Conservation (phyloP, 2,113 vertebrate genomes). For the Tragelaphus scriptus region DNA sequence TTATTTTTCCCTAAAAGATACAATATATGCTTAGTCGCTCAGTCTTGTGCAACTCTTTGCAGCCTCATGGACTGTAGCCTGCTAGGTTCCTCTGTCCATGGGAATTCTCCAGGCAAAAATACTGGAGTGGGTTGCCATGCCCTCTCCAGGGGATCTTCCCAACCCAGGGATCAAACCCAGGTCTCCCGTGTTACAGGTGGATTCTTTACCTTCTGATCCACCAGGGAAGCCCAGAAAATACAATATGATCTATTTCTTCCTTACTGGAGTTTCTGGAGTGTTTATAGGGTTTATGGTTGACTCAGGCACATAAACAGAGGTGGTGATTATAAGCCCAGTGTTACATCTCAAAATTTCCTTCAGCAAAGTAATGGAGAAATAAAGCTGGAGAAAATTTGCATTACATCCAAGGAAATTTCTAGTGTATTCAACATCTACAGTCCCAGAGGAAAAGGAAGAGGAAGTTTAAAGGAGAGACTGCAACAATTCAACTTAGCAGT, state of each 20-base stretch:
- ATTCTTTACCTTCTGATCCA: background rate
- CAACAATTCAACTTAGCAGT: background rate
- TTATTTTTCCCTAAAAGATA: conserved; percentile 25
- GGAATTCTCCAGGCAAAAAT: background rate
- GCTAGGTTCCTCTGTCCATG: background rate
- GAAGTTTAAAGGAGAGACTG: background rate
- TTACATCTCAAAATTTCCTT: conserved; percentile 29
- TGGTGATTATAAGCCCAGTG: background rate
- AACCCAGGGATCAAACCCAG: background rate
- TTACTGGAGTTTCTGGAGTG: background rate
- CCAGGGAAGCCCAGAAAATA: background rate
- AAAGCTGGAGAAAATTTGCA: background rate
- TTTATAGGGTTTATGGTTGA: background rate
- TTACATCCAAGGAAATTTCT: background rate
- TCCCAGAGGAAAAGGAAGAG: background rate
- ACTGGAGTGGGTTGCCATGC: background rate
- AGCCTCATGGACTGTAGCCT: background rate
- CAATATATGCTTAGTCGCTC: background rate
- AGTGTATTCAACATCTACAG: background rate
- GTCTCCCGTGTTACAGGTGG: background rate
- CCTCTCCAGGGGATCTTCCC: background rate
- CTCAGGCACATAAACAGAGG: background rate
- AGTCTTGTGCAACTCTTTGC: background rate
- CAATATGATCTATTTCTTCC: background rate
- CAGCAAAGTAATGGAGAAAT: background rate